Evolutionary conservation across 2,113 vertebrate species (phyloP), one percentile per base, ranked within the genome.

Genomic region (Dromaius novaehollandiae): DNA sequence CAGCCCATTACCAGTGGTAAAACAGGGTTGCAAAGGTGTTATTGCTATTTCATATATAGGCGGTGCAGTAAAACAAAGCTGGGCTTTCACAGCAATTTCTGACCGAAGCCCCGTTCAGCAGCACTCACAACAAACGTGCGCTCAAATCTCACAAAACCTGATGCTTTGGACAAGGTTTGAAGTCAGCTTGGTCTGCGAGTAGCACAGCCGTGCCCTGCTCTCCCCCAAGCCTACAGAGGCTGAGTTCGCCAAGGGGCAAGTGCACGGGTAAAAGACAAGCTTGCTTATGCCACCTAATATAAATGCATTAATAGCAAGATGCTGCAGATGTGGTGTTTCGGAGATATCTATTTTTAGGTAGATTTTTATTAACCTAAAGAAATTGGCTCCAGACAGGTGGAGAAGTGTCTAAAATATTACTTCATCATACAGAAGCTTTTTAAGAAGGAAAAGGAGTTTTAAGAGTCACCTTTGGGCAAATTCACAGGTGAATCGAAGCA

Each of bases 251-350:
- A 32, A 61, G 30, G 8, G 34, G 3, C 13, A 64, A 3, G 1
- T 3, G 40, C 11, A 13, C 3, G 2, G 28, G 2, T 7, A 9
- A n/a, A 0, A 1, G 28, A 65, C 2, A 6, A 28, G 32, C 4
- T 86, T n/a, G 34, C 79, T 69, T 55, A 9, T 32, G 36, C 30
- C 82, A 53, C n/a, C 64, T 74, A 20, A 36, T 74, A 0, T 44
- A 77, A 74, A 22, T 53, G 63, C 56, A 21, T 63, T 50, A 64
- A 7, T 5, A 69, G 12, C 0, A 1, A 82, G 46, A 56, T 25
- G 40, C 36, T 77, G 25, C 40, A 81, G 42, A 22, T 9, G 51
- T 21, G 5, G 8, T 74, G 14, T 74, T 88, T 74, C 56, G 50
- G 74, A 78, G 46, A 16, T 38, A 60, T 8, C 13, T 76, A 0